Evolutionary conservation across 2,113 vertebrate genomes (phyloP).

Genomic region (Bombycilla garrulus): DNA sequence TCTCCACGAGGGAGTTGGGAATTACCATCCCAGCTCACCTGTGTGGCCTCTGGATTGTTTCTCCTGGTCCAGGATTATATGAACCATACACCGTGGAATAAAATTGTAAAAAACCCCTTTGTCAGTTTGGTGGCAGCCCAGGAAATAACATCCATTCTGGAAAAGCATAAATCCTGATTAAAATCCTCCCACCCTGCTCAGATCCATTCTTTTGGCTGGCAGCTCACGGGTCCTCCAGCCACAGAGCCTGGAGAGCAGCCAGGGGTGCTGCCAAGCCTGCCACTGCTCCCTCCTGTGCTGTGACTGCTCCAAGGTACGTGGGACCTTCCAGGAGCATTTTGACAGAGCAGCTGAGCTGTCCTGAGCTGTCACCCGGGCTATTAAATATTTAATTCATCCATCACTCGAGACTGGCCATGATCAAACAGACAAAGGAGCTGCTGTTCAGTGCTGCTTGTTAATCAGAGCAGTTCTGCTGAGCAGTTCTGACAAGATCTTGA

Average conservation of each 20-base stretch:
- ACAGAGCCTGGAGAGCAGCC: neutral
- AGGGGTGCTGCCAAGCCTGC: neutral
- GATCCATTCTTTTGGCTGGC: neutral
- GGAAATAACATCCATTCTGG: neutral
- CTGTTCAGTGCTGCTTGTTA: neutral
- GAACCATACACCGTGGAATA: rapidly evolving
- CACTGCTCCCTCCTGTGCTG: neutral
- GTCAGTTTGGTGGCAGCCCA: neutral
- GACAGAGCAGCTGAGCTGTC: neutral
- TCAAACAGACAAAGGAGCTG: constrained; percentile 33
- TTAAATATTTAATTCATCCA: constrained; percentile 24
- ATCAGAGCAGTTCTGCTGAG: constrained; percentile 7
- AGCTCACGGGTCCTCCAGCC: neutral
- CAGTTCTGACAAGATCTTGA: constrained; percentile 12
- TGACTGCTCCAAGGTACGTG: rapidly evolving
- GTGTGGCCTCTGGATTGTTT: neutral
- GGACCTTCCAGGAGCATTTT: neutral
- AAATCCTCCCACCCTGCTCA: neutral
- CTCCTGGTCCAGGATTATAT: neutral
- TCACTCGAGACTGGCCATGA: neutral
- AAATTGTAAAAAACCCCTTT: neutral
- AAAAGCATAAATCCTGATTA: neutral
- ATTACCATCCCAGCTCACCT: neutral
- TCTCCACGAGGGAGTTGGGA: neutral
- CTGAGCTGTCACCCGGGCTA: constrained; percentile 13